Conservation (phyloP, 2,113 vertebrate species). For the Rhegmatorhina hoffmannsi region DNA sequence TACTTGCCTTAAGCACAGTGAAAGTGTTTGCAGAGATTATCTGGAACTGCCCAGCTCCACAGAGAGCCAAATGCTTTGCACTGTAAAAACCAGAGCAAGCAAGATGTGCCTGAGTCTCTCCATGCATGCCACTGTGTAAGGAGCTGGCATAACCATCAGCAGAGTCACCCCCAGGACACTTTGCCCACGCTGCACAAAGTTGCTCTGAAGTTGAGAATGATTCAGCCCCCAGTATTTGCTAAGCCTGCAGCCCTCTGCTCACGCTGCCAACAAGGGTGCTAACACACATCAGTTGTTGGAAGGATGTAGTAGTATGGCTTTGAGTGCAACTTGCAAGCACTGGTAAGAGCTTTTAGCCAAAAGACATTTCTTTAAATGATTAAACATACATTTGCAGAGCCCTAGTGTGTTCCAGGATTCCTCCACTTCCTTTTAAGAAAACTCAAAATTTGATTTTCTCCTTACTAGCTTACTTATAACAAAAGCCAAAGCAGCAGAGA, state of each 20-base stretch:
- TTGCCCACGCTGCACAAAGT: background rate
- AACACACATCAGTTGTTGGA: conserved; percentile 61
- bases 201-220: background rate
- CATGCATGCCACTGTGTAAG: background rate
- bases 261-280: conserved; percentile 22
- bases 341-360: conserved; percentile 54
- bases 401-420: conserved; percentile 58
- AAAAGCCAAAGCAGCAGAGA: conserved; percentile 58
- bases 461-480: conserved; percentile 49
- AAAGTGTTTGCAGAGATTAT: background rate
- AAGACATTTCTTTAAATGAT: conserved; percentile 63
- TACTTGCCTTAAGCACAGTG: background rate
- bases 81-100: background rate
- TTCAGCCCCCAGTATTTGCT: background rate
- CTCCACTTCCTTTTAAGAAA: conserved; percentile 59
- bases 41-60: accelerated
- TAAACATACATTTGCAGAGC: conserved; percentile 58
- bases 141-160: background rate
- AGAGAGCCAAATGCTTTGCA: background rate
- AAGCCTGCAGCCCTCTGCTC: background rate
- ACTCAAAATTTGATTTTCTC: conserved; percentile 47
- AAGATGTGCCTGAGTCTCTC: background rate
- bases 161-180: background rate
- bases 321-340: conserved; percentile 3
- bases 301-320: background rate